These are phyloP conservation scores for Montipora capitata DNA, from an alignment of 92 coral and sea anemone genomes.

Conservation along the genomic window DNA sequence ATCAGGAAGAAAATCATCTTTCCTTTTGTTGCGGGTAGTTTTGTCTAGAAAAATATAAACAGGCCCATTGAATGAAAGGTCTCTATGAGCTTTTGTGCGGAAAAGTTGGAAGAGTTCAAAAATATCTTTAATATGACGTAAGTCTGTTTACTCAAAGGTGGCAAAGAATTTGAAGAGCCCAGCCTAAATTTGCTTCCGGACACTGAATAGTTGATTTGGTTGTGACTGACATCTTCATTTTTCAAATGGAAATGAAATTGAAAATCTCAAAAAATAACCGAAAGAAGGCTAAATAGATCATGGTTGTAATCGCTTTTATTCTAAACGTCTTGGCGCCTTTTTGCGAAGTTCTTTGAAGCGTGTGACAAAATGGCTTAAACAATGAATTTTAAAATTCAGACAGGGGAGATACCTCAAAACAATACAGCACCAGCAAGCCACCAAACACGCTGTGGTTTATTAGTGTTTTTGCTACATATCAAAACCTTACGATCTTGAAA, in stretches of 20 bases:
- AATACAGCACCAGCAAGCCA: not conserved
- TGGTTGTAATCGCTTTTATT: no score
- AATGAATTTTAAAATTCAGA: no score
- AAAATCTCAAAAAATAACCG: no score
- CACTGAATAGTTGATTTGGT: no score
- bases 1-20: not conserved
- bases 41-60: conserved; percentile 31
- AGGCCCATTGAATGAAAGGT: not conserved
- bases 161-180: not conserved
- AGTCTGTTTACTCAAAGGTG: not conserved
- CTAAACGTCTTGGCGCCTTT: no score
- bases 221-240: no score
- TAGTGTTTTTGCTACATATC: not conserved
- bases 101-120: not conserved
- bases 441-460: not conserved
- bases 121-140: conserved; percentile 40
- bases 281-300: no score
- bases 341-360: not conserved
- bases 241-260: no score
- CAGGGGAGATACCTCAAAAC: not conserved
- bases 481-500: no score
- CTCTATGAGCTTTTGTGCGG: not conserved
- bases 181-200: not conserved
- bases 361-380: not conserved
- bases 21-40: not conserved